Evolutionary conservation across 2,888 invertebrate species (phyloP).

Genomic region (Adela reaumurella): DNA sequence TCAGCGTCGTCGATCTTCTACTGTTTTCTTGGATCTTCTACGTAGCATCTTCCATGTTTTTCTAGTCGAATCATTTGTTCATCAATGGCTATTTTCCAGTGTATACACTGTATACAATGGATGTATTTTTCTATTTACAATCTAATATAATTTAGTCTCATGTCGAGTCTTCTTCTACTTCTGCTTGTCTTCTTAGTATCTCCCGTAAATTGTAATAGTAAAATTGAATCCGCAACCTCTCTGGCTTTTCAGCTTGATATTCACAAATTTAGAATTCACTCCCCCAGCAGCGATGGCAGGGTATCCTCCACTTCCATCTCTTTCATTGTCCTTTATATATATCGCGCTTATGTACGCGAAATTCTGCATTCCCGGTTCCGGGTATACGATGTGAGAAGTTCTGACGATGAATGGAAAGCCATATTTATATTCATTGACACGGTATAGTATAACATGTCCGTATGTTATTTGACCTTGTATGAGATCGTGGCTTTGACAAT

Average conservation of each 20-base stretch:
- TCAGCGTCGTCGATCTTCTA: too few relatives aligned
- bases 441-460: slow-evolving; percentile 34
- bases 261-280: slow-evolving; percentile 36
- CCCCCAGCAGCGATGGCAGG: slow-evolving; percentile 37
- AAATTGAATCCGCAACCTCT: slow-evolving; percentile 37
- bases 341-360: slow-evolving; percentile 35
- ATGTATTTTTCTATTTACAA: too few relatives aligned
- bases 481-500: slow-evolving; percentile 36
- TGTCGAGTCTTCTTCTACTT: too few relatives aligned
- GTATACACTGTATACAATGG: too few relatives aligned
- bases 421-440: slow-evolving; percentile 32
- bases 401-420: slow-evolving; percentile 36
- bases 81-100: too few relatives aligned
- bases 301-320: slow-evolving; percentile 35
- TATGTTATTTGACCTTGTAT: slow-evolving; percentile 28
- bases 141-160: too few relatives aligned
- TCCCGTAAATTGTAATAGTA: slow-evolving; percentile 39
- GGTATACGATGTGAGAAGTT: slow-evolving; percentile 30
- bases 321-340: slow-evolving; percentile 30
- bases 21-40: too few relatives aligned
- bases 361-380: slow-evolving; percentile 30
- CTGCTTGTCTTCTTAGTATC: too few relatives aligned
- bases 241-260: slow-evolving; percentile 42
- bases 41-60: too few relatives aligned
- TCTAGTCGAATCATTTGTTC: too few relatives aligned